phyloP scores from a whole-genome alignment of 2,888 invertebrate genomes.

The Anaspis maculata region DNA sequence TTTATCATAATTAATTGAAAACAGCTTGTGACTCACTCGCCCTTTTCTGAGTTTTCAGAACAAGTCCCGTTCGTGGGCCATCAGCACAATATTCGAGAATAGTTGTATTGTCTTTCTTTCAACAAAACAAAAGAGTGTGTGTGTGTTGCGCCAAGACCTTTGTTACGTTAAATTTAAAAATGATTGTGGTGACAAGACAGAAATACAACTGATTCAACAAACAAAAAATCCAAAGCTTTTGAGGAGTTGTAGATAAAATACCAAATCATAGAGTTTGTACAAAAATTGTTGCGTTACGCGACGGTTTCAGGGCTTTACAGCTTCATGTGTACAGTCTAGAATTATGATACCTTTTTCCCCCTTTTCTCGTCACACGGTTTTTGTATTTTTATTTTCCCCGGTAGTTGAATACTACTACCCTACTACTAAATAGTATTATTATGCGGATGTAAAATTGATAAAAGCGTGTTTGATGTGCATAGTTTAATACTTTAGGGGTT shows the following conservation, averaged over 20 bases:
- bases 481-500: slow-evolving; percentile 21
- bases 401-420: too few species aligned
- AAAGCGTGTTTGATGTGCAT: slow-evolving; percentile 33
- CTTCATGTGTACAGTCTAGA: slow-evolving; percentile 33
- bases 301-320: slow-evolving; percentile 24
- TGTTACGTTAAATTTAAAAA: slow-evolving; percentile 36
- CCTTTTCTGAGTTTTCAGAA: slow-evolving; percentile 14
- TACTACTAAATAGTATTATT: slow-evolving; percentile 11
- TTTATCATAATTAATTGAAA: slow-evolving; percentile 29
- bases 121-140: slow-evolving; percentile 28
- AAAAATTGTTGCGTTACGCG: slow-evolving; percentile 20
- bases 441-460: slow-evolving; percentile 19
- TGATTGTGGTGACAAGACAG: slow-evolving; percentile 23
- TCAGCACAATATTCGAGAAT: slow-evolving; percentile 12
- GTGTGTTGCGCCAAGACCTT: slow-evolving; percentile 19
- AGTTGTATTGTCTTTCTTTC: slow-evolving; percentile 34
- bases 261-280: slow-evolving; percentile 19
- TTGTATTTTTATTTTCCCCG: too few species aligned
- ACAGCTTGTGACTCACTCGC: slow-evolving; percentile 28
- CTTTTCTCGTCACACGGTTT: too few species aligned
- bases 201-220: slow-evolving; percentile 28
- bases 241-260: slow-evolving; percentile 26
- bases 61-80: slow-evolving; percentile 1
- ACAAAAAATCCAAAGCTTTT: slow-evolving; percentile 18
- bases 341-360: slow-evolving; percentile 17